Conservation (phyloP, 2,113 vertebrate species). For the Petrocephalus zakoni region DNA sequence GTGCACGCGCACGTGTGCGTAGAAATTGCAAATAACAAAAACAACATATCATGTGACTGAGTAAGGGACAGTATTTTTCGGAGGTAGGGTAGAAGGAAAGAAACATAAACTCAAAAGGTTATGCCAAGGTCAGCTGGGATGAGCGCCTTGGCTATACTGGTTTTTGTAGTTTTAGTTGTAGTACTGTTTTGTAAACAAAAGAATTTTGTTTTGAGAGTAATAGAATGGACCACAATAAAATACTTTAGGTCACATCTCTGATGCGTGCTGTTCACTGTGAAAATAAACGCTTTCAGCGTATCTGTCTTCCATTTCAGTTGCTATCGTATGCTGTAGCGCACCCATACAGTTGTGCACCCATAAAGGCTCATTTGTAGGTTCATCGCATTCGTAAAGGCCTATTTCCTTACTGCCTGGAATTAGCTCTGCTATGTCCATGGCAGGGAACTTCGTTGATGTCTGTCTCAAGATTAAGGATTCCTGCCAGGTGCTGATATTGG, state of each 20-base stretch:
- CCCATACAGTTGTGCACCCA: neutral
- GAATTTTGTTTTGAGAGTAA: neutral
- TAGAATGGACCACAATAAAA: neutral
- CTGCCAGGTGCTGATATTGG: neutral
- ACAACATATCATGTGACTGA: neutral
- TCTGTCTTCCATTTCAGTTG: neutral
- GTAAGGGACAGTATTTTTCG: neutral
- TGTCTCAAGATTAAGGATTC: neutral
- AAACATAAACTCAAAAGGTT: neutral
- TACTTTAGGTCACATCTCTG: neutral
- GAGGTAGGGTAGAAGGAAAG: neutral
- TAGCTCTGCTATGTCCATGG: neutral
- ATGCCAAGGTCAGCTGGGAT: neutral
- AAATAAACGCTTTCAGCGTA: neutral
- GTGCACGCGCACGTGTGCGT: neutral
- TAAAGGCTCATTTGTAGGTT: neutral
- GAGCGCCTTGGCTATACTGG: neutral
- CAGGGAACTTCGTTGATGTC: neutral
- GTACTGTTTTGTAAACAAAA: neutral
- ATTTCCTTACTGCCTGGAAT: neutral
- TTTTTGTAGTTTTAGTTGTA: neutral
- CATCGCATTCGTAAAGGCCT: neutral
- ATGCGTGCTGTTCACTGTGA: neutral
- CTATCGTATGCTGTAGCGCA: neutral
- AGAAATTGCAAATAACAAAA: neutral